phyloP scores from a whole-genome alignment of 2,888 invertebrate species.

The Bellardia pandia region DNA sequence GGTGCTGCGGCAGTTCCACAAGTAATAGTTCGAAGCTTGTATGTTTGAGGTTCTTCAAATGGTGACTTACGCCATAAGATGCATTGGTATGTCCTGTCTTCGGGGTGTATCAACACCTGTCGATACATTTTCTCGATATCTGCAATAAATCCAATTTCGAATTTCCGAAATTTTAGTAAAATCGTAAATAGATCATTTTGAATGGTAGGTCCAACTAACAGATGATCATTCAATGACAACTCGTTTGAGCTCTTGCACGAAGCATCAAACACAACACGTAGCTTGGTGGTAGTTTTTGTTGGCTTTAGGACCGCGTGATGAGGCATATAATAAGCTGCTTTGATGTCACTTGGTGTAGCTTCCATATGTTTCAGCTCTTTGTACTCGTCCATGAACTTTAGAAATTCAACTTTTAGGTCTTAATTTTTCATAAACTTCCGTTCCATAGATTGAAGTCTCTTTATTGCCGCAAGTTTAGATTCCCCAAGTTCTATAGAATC shows the following conservation, averaged over 20 bases:
- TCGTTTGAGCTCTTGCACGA: too few relatives aligned
- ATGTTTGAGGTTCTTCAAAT: not conserved
- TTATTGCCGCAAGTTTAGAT: constrained; percentile 37
- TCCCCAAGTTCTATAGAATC: constrained; percentile 48
- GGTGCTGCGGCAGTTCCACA: constrained; percentile 25
- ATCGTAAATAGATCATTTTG: too few relatives aligned
- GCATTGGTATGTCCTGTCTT: constrained; percentile 46
- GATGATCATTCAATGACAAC: too few relatives aligned
- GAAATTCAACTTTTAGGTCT: constrained; percentile 43
- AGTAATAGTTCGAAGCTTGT: constrained; percentile 24
- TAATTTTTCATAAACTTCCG: too few relatives aligned
- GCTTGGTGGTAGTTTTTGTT: constrained; percentile 55
- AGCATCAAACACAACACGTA: too few relatives aligned
- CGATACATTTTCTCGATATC: constrained; percentile 63
- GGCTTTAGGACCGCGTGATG: constrained; percentile 57
- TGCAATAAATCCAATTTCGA: too few relatives aligned
- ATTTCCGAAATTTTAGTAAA: too few relatives aligned
- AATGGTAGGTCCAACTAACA: too few relatives aligned
- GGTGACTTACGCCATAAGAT: constrained; percentile 42
- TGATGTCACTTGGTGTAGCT: too few relatives aligned
- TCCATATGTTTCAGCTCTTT: constrained; percentile 32
- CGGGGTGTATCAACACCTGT: constrained; percentile 47
- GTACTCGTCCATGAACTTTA: constrained; percentile 56
- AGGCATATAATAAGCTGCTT: constrained; percentile 46
- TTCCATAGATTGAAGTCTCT: constrained; percentile 55